A percentile compares a stretch with the other conserved stretches of the same genome.
Evolutionary conservation across 2,113 vertebrate species (phyloP).

Genomic region (Picathartes gymnocephalus): DNA sequence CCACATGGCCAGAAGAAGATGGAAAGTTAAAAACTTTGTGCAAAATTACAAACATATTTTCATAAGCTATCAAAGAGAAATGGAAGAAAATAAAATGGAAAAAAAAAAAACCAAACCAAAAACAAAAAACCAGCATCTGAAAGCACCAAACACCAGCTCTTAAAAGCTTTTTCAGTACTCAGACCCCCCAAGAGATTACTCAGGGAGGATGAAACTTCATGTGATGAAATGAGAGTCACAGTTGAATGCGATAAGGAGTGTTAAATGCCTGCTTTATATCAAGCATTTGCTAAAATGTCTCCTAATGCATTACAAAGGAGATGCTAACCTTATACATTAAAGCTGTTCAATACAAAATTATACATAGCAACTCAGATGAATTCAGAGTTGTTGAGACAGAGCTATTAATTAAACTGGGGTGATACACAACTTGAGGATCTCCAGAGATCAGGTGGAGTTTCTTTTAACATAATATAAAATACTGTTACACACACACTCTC

Average conservation of each 20-base stretch:
- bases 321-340: not conserved
- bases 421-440: not conserved
- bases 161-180: constrained; percentile 65
- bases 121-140: not conserved
- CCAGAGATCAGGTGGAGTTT: not conserved
- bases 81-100: not conserved
- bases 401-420: constrained; percentile 34
- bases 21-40: not conserved
- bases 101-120: not conserved
- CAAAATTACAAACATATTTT: constrained; percentile 15
- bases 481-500: not conserved
- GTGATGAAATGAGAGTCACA: constrained; percentile 54
- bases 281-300: constrained; percentile 26
- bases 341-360: not conserved
- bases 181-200: constrained; percentile 57
- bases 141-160: constrained; percentile 29
- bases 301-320: not conserved
- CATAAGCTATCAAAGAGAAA: not conserved
- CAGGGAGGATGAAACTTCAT: constrained; percentile 53
- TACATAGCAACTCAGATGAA: not conserved
- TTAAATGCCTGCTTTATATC: constrained; percentile 43
- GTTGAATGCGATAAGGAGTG: constrained; percentile 1
- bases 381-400: not conserved
- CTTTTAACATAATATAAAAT: not conserved
- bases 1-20: not conserved